These are phyloP conservation scores for Mesocricetus auratus DNA, from an alignment of 2,113 vertebrate genomes.

Conservation along the genomic window DNA sequence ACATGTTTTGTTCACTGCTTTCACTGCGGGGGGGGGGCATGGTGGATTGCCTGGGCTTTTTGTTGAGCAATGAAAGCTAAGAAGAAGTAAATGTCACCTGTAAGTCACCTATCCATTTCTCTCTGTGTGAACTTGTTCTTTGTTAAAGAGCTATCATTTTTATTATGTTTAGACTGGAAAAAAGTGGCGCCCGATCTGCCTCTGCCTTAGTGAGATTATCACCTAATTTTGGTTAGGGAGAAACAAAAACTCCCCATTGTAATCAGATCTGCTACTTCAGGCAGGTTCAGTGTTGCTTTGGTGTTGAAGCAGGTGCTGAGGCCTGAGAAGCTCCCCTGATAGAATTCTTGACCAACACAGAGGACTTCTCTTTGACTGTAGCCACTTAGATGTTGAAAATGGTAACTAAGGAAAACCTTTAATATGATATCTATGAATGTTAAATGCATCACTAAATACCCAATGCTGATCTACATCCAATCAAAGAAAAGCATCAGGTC, in stretches of 20 bases:
- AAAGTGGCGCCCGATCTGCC: not conserved
- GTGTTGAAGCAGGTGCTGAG: not conserved
- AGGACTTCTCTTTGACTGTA: not conserved
- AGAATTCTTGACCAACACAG: constrained; percentile 17
- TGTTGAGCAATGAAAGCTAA: constrained; percentile 29
- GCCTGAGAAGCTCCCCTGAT: not conserved
- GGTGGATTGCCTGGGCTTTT: not conserved
- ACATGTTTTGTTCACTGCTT: constrained; percentile 46
- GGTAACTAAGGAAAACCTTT: constrained; percentile 26
- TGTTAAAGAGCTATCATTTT: constrained; percentile 27
- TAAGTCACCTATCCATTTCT: constrained; percentile 51
- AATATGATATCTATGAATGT: not conserved
- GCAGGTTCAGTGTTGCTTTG: constrained; percentile 16
- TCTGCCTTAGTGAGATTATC: not conserved
- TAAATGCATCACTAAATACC: constrained; percentile 37
- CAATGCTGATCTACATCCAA: constrained; percentile 16
- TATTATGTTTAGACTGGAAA: constrained; percentile 26
- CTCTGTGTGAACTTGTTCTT: constrained; percentile 40
- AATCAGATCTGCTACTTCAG: constrained; percentile 42
- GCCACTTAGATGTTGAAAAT: not conserved
- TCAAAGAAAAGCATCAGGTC: not conserved
- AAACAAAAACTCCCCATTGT: not conserved
- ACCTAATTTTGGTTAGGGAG: constrained; percentile 19
- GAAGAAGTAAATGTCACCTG: constrained; percentile 68
- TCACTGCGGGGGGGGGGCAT: not conserved